Base-by-base conservation (phyloP, 2,888 invertebrate genomes). In the Pediacus dermestoides region DNA sequence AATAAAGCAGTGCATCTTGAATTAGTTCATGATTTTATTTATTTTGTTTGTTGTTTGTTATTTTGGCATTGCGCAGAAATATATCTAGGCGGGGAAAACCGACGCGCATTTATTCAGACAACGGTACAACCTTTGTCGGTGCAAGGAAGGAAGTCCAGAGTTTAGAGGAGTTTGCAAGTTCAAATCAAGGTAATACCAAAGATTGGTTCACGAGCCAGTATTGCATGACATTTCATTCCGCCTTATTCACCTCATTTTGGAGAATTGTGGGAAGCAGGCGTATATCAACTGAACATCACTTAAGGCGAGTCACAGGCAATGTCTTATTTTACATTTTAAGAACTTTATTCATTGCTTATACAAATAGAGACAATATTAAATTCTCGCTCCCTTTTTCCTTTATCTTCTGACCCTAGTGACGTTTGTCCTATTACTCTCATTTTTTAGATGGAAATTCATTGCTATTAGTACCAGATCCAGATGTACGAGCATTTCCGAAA, bases 211-310 rank as follows among this genome's bases (percentile, higher is more conserved):
- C 31, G 27, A 16, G 32, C 31, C 4, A 18, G 37, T 9, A 26
- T 26, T 11, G 26, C 2, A 2, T 37, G 32, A 26, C 14, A 39
- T 22, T 47, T 47, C 25, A 47, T 44, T 27, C 47, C 44, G 16
- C 10, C 42, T 3, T 22, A 34, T 15, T 42, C 39, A 16, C 48
- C 48, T 7, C 39, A 42, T 22, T 42, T 45, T 23, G 44, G 44
- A 2, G 48, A 43, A 11, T 8, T 46, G 2, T 39, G 39, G 42
- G 46, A 43, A 21, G 39, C 46, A 4, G 39, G 25, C 3, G 27
- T 42, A n/a, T n/a, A n/a, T n/a, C n/a, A n/a, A n/a, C n/a, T n/a
- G n/a, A n/a, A n/a, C n/a, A n/a, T n/a, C n/a, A n/a, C n/a, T n/a
- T n/a, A n/a, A n/a, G n/a, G n/a, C n/a, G n/a, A n/a, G n/a, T n/a